These are phyloP conservation scores for Pinna nobilis DNA, from an alignment of 1,140 invertebrate species.

Conservation along the genomic window DNA sequence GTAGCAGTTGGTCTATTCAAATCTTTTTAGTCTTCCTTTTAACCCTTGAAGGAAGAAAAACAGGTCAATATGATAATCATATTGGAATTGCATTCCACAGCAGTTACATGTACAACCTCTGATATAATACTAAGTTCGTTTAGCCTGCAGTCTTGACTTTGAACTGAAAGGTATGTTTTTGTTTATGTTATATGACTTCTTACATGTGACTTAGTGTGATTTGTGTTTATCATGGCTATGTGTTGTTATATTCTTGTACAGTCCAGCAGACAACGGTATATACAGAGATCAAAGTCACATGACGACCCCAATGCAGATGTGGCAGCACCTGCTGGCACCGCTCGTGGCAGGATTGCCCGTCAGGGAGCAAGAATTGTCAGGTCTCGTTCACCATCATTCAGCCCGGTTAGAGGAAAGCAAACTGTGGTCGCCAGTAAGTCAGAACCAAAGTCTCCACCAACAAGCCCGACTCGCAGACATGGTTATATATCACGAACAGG, in stretches of 20 bases:
- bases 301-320: conserved; percentile 67
- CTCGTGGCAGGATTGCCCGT: conserved; percentile 61
- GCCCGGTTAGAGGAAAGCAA: conserved; percentile 45
- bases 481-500: conserved; percentile 8
- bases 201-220: background rate
- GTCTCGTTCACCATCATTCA: conserved; percentile 59
- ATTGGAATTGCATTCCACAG: no score
- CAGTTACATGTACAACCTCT: no score
- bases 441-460: conserved; percentile 19
- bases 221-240: background rate
- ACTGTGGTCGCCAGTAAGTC: background rate
- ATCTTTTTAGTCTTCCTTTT: no score
- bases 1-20: no score
- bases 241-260: conserved; percentile 34
- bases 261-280: conserved; percentile 63
- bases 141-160: no score
- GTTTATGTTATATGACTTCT: background rate
- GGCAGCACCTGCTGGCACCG: conserved; percentile 57
- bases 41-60: no score
- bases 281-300: conserved; percentile 72
- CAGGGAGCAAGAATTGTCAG: conserved; percentile 61
- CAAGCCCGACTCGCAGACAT: background rate
- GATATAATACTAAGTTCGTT: no score
- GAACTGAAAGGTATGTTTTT: no score
- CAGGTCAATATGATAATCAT: no score